These are phyloP conservation scores for Lamellibrachia satsuma DNA, from an alignment of 2,888 invertebrate species.

Conservation along the genomic window DNA sequence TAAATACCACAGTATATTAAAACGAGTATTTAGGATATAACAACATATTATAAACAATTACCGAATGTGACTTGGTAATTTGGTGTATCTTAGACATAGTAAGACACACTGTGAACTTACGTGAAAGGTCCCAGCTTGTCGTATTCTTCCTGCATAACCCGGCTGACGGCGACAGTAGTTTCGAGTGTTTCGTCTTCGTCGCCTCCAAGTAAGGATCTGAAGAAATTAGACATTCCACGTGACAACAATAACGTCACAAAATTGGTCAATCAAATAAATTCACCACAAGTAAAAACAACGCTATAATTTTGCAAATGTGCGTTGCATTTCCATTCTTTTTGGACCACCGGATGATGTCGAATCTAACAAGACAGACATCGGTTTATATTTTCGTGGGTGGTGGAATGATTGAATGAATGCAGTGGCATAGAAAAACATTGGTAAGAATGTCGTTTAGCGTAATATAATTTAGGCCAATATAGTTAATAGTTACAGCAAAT, in stretches of 20 bases:
- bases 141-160: slow-evolving; percentile 21
- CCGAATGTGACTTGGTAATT: too few species aligned
- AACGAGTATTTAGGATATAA: too few species aligned
- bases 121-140: slow-evolving; percentile 19
- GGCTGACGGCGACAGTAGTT: not conserved
- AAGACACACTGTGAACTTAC: not conserved
- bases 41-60: too few species aligned
- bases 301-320: not conserved
- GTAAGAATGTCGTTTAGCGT: too few species aligned
- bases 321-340: not conserved
- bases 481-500: too few species aligned
- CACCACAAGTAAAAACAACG: not conserved
- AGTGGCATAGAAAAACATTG: too few species aligned
- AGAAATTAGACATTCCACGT: not conserved
- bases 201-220: not conserved
- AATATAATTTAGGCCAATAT: too few species aligned
- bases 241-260: not conserved
- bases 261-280: not conserved
- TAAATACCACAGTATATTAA: too few species aligned
- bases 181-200: not conserved
- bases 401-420: too few species aligned
- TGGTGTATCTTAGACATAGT: too few species aligned
- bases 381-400: too few species aligned
- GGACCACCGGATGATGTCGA: not conserved
- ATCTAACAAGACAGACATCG: too few species aligned